phyloP scores from a whole-genome alignment of 1,140 invertebrate genomes.

The Drosophila bipectinata region DNA sequence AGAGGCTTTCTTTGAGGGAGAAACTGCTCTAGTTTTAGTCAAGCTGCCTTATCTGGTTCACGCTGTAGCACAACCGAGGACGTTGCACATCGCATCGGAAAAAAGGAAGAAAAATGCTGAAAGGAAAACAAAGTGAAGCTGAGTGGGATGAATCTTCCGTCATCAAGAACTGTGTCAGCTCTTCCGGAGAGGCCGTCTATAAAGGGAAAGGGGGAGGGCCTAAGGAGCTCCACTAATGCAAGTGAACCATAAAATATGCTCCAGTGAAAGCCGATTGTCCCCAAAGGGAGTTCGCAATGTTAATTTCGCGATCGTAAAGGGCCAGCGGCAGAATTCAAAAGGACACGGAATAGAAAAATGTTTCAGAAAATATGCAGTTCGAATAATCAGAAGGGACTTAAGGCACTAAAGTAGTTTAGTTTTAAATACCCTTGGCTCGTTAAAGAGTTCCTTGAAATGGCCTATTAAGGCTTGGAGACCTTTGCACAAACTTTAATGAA shows the following conservation, averaged over 20 bases:
- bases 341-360: conserved; percentile 4
- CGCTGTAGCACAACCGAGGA: conserved; percentile 11
- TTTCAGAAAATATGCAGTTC: background rate
- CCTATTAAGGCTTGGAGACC: background rate
- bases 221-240: conserved; percentile 50
- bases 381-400: background rate
- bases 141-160: conserved; percentile 47
- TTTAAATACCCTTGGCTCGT: background rate
- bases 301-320: conserved; percentile 51
- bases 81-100: conserved; percentile 36
- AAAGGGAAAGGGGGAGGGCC: background rate
- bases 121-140: conserved; percentile 15
- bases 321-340: conserved; percentile 15
- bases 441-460: background rate
- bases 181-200: conserved; percentile 35
- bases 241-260: conserved; percentile 80
- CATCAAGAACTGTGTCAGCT: conserved; percentile 56
- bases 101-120: background rate
- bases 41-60: background rate
- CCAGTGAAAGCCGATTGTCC: conserved; percentile 48
- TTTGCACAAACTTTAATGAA: conserved; percentile 23
- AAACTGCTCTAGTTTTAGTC: no score
- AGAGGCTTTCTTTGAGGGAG: no score
- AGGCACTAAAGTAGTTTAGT: no score
- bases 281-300: conserved; percentile 39